These are phyloP conservation scores for Pygocentrus nattereri DNA, from an alignment of 2,797 vertebrate genomes.

Conservation along the genomic window DNA sequence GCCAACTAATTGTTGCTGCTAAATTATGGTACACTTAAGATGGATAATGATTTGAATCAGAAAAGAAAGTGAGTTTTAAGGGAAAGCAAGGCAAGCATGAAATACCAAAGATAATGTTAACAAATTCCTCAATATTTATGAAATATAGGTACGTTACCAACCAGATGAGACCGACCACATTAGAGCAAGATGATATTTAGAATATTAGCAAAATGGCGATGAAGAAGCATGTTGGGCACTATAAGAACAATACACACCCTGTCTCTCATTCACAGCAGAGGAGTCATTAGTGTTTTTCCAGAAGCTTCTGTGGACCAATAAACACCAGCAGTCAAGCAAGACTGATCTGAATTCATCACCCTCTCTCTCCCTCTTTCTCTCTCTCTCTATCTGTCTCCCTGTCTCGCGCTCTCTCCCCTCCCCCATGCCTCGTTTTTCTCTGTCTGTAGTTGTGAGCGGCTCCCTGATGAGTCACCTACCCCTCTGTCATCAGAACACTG, in stretches of 20 bases:
- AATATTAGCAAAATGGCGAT: slow-evolving; percentile 20
- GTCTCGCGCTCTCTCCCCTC: slow-evolving; percentile 33
- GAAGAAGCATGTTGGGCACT: slow-evolving; percentile 34
- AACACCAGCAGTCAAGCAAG: slow-evolving; percentile 66
- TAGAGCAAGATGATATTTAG: not conserved
- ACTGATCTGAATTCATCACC: slow-evolving; percentile 67
- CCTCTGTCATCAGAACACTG: slow-evolving; percentile 62
- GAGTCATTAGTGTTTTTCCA: slow-evolving; percentile 65
- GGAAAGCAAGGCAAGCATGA: too few species aligned
- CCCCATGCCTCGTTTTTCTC: slow-evolving; percentile 51
- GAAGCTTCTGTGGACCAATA: slow-evolving; percentile 66
- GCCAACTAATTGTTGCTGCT: too few species aligned
- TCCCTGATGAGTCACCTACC: slow-evolving; percentile 68
- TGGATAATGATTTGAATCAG: too few species aligned
- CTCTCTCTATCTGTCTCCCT: slow-evolving; percentile 34
- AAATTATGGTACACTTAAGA: too few species aligned
- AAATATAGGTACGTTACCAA: too few species aligned
- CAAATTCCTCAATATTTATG: too few species aligned
- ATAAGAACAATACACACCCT: slow-evolving; percentile 30
- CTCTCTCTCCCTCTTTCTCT: slow-evolving; percentile 30
- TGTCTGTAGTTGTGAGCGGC: slow-evolving; percentile 57
- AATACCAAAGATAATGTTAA: too few species aligned
- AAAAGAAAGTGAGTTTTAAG: too few species aligned
- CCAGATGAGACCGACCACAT: not conserved
- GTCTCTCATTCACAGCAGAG: slow-evolving; percentile 56